Evolutionary conservation across 2,113 vertebrate genomes (phyloP), one percentile per base, ranked within the genome.

Genomic region (Mungos mungo): DNA sequence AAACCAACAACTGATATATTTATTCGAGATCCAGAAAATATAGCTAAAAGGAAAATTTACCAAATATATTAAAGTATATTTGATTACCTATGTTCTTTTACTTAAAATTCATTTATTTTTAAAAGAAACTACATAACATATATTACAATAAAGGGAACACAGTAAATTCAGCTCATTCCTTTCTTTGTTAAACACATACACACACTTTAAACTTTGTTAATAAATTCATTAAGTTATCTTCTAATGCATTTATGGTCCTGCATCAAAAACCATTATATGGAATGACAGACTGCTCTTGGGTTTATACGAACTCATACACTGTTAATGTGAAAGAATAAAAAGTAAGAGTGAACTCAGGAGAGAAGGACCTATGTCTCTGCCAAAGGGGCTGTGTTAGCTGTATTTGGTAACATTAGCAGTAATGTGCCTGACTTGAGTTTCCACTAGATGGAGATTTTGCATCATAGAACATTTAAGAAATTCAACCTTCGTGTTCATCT

Each of bases 381-480:
- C 21, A 63, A 50, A 81, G 9, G 29, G 33, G 31, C 33, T 19
- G 0, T 33, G 25, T 71, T 11, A 92, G 93, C 45, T 60, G 13
- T 54, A 27, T 14, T 38, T 25, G 21, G 3, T n/a, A 35, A 57
- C 54, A 71, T 41, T 41, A 68, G 31, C 41, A 11, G 68, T 23
- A 6, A 47, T 31, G 45, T 38, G 1, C 10, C 18, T 54, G 41
- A 15, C 72, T 65, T 71, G 47, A 45, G 41, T 12, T 33, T 33
- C 63, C 81, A 76, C 92, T 88, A 93, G 90, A 66, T 88, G 95
- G 83, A 83, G 92, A 77, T 60, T 96, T 69, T 54, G 47, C 50
- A 57, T 79, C 47, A 69, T 84, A 16, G 29, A 88, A 81, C 13
- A 88, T 23, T 41, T 38, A 54, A 81, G 50, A 9, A 87, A 16